A percentile compares a stretch with the other conserved stretches of the same genome.
Evolutionary conservation across 2,797 vertebrate species (phyloP).

Genomic region (Myotis vivesi): DNA sequence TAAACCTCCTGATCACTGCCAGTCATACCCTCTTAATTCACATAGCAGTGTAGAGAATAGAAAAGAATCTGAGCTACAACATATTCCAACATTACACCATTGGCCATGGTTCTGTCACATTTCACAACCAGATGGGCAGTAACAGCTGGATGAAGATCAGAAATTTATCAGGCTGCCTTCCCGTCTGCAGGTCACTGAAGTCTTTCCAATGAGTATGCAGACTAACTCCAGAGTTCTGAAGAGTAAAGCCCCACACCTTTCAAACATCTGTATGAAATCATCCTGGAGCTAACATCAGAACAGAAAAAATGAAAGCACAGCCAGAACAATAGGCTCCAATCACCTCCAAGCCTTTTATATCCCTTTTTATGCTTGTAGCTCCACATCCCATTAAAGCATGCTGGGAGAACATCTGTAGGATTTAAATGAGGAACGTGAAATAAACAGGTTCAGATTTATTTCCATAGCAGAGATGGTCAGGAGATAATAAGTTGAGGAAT

Average conservation of each 20-base stretch:
- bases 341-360: neutral
- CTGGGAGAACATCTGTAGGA: neutral
- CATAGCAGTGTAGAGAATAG: neutral
- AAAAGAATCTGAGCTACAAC: slow-evolving; percentile 45
- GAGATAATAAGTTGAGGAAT: neutral
- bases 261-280: slow-evolving; percentile 28
- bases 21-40: slow-evolving; percentile 29
- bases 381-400: neutral
- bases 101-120: slow-evolving; percentile 47
- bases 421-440: neutral
- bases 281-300: neutral
- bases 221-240: neutral
- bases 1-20: slow-evolving; percentile 13
- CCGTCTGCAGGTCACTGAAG: neutral
- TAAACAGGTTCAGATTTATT: neutral
- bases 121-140: slow-evolving; percentile 67
- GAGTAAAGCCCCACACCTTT: neutral
- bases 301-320: neutral
- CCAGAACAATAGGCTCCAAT: neutral
- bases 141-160: slow-evolving; percentile 61
- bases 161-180: slow-evolving; percentile 57
- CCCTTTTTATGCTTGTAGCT: neutral
- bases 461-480: neutral
- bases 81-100: slow-evolving; percentile 43
- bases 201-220: slow-evolving; percentile 32